phyloP scores from a whole-genome alignment of 2,113 vertebrate genomes.

The Vidua chalybeata region DNA sequence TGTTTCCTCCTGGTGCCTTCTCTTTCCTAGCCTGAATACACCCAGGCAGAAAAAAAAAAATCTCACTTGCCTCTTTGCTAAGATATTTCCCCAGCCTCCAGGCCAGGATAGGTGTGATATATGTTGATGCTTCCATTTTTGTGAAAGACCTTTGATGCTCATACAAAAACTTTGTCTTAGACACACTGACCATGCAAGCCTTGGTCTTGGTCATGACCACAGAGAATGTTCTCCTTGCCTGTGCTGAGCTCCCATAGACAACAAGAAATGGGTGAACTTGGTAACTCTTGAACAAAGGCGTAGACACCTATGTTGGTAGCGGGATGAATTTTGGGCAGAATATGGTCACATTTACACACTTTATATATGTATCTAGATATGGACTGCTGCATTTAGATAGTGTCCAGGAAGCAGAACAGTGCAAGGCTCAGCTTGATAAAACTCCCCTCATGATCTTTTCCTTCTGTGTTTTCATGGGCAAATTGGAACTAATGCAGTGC shows the following conservation, averaged over 20 bases:
- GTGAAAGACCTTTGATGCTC: background rate
- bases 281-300: background rate
- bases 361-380: background rate
- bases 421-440: background rate
- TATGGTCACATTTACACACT: background rate
- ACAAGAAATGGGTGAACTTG: background rate
- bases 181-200: accelerated
- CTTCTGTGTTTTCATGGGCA: background rate
- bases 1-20: background rate
- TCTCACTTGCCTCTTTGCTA: background rate
- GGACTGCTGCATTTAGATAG: background rate
- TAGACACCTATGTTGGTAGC: background rate
- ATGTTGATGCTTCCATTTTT: background rate
- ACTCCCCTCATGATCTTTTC: background rate
- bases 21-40: background rate
- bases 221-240: background rate
- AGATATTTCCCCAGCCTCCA: background rate
- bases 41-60: background rate
- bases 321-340: background rate
- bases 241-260: background rate
- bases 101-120: background rate
- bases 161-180: background rate
- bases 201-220: background rate
- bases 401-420: background rate
- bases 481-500: background rate